A percentile compares a stretch with the other conserved stretches of the same genome.
phyloP scores from a whole-genome alignment of 2,797 vertebrate species.

The Epinephelus malabaricus region DNA sequence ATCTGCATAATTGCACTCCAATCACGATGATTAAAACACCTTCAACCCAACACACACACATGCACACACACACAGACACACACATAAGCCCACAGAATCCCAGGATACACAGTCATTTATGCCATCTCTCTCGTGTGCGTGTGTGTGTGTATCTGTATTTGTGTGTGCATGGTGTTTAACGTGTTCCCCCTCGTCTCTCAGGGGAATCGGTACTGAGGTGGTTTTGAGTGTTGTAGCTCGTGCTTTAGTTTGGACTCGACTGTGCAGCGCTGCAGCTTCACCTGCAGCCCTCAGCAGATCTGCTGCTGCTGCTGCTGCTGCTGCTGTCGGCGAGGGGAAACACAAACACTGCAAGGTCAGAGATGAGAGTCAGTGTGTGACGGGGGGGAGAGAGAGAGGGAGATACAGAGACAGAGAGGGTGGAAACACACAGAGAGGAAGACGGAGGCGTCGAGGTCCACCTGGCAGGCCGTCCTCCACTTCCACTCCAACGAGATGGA shows the following conservation, averaged over 20 bases:
- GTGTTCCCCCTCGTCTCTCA: neutral
- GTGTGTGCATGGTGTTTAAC: neutral
- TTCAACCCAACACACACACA: constrained; percentile 23
- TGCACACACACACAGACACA: neutral
- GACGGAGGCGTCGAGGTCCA: constrained; percentile 48
- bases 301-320: constrained; percentile 42
- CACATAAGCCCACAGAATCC: neutral
- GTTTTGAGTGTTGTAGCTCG: neutral
- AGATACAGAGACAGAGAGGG: neutral
- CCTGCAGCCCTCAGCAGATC: constrained; percentile 57
- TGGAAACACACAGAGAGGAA: constrained; percentile 20
- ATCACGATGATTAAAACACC: constrained; percentile 66
- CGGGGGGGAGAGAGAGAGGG: neutral
- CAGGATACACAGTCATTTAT: constrained; percentile 5
- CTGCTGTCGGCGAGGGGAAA: constrained; percentile 41
- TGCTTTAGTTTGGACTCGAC: constrained; percentile 9
- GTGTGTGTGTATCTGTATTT: neutral
- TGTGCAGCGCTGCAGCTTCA: constrained; percentile 55
- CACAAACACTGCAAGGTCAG: constrained; percentile 79
- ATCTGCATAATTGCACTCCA: constrained; percentile 56
- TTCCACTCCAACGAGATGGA: constrained; percentile 71
- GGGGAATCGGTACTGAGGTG: neutral
- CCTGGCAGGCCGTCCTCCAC: constrained; percentile 61
- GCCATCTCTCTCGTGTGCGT: neutral
- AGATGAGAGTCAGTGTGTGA: constrained; percentile 58